A percentile compares a stretch with the other conserved stretches of the same genome.
These are phyloP conservation scores for Rhamnusium bicolor DNA, from an alignment of 2,888 invertebrate species.

Conservation along the genomic window DNA sequence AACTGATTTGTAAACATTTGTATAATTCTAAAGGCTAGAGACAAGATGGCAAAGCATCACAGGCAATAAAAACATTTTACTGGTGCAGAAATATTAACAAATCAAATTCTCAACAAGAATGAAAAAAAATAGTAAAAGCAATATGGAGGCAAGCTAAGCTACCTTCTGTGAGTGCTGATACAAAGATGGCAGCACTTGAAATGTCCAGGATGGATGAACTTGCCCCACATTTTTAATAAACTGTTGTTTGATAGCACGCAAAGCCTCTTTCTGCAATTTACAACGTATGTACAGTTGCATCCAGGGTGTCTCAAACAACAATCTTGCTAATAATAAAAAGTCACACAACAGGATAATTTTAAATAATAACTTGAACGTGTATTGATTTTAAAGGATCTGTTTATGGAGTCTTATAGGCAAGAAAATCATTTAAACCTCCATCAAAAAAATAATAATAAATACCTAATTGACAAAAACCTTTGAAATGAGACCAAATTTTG, in stretches of 20 bases:
- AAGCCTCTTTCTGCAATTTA: constrained; percentile 71
- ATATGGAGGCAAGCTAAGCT: constrained; percentile 61
- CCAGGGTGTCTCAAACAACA: constrained; percentile 12
- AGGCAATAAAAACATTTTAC: not conserved
- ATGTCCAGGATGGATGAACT: constrained; percentile 80
- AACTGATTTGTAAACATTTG: constrained; percentile 1
- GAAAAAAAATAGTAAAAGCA: constrained; percentile 44
- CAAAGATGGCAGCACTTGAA: constrained; percentile 87
- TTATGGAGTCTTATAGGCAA: no score
- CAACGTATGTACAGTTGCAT: constrained; percentile 23
- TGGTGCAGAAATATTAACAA: not conserved
- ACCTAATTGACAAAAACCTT: no score
- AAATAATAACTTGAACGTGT: no score
- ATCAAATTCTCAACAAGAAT: not conserved
- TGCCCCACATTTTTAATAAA: constrained; percentile 66
- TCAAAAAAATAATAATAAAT: no score
- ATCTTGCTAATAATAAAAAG: not conserved
- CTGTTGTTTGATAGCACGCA: constrained; percentile 70
- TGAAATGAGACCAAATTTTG: no score
- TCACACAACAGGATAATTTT: not conserved
- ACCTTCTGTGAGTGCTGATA: constrained; percentile 91
- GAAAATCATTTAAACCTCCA: no score
- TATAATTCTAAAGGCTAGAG: not conserved
- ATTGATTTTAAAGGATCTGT: no score
- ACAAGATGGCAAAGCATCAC: not conserved